phyloP scores from a whole-genome alignment of 2,888 invertebrate species.

The Polia nebulosa region DNA sequence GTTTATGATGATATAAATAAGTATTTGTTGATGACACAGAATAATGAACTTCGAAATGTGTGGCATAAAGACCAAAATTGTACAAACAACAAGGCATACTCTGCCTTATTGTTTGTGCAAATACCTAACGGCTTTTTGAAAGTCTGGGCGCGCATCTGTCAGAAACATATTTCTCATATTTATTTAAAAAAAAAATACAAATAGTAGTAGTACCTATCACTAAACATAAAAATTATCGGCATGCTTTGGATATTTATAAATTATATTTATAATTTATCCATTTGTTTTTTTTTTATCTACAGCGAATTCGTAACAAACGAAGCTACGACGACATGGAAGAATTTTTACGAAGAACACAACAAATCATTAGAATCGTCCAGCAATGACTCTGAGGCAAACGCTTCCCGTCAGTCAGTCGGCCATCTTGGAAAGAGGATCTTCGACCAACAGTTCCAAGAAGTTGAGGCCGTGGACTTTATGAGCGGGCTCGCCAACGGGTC shows the following conservation, averaged over 20 bases:
- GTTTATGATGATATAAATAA: not conserved
- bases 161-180: not conserved
- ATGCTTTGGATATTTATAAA: not conserved
- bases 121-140: too few relatives aligned
- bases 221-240: not conserved
- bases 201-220: too few relatives aligned
- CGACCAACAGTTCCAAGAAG: constrained; percentile 84
- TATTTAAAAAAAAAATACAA: not conserved
- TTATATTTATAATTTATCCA: not conserved
- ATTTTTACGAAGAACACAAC: constrained; percentile 87
- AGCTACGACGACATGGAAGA: constrained; percentile 88
- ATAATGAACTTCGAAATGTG: not conserved
- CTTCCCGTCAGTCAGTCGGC: constrained; percentile 72
- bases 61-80: not conserved
- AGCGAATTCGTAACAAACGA: constrained; percentile 87
- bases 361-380: constrained; percentile 83
- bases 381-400: constrained; percentile 78
- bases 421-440: constrained; percentile 82
- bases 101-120: too few relatives aligned
- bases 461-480: constrained; percentile 78
- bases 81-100: not conserved
- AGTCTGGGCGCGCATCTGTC: not conserved
- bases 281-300: constrained; percentile 49
- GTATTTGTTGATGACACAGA: not conserved
- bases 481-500: constrained; percentile 69